Evolutionary conservation across 1,140 invertebrate genomes (phyloP).

Genomic region (Nasonia giraulti): DNA sequence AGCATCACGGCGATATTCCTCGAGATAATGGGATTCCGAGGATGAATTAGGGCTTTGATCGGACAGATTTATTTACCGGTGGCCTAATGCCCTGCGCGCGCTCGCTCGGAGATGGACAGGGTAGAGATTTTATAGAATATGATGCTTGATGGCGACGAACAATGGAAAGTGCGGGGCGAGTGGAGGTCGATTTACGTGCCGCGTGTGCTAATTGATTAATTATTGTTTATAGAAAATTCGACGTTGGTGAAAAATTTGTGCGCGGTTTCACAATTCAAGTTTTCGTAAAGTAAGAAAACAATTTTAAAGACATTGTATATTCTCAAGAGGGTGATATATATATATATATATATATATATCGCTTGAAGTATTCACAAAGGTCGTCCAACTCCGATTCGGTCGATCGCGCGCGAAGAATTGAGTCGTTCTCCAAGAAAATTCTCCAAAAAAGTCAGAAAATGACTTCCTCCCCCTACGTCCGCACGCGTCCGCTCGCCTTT

Average conservation of each 20-base stretch:
- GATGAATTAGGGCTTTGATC: slow-evolving; percentile 45
- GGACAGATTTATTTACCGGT: slow-evolving; percentile 43
- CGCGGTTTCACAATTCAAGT: too few species aligned
- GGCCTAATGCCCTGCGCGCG: not conserved
- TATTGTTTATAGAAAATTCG: too few species aligned
- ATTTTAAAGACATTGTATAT: too few species aligned
- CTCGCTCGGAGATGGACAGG: not conserved
- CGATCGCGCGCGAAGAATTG: too few species aligned
- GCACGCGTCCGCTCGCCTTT: not conserved
- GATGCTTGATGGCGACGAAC: not conserved
- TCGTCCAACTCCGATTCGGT: too few species aligned
- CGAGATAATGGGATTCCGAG: slow-evolving; percentile 42
- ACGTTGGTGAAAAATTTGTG: too few species aligned
- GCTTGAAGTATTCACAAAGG: too few species aligned
- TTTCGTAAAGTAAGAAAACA: too few species aligned
- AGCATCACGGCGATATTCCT: slow-evolving; percentile 47
- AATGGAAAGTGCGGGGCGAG: not conserved
- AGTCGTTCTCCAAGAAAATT: not conserved
- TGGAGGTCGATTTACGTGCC: not conserved
- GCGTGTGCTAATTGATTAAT: too few species aligned
- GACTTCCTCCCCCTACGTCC: too few species aligned
- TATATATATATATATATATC: too few species aligned
- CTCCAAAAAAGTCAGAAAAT: not conserved
- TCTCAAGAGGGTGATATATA: too few species aligned
- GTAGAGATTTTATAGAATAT: not conserved